Percentiles rank a stretch among this genome's conserved stretches.
phyloP scores from a whole-genome alignment of 2,888 invertebrate genomes.

The Melanotus villosus region DNA sequence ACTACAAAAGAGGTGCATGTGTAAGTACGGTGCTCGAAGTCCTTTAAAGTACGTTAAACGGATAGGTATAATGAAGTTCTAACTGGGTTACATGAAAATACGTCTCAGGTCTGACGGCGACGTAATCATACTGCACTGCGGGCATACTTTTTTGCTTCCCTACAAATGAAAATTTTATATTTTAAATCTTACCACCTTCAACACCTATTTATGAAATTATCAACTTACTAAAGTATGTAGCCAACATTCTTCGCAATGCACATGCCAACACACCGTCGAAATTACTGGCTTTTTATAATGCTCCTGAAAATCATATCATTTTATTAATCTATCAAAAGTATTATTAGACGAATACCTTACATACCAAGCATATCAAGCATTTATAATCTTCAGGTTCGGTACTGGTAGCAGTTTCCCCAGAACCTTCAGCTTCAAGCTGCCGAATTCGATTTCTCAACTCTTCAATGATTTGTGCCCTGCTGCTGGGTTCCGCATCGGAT shows the following conservation, averaged over 20 bases:
- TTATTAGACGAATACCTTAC: conserved; percentile 49
- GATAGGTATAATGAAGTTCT: conserved; percentile 45
- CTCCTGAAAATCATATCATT: conserved; percentile 68
- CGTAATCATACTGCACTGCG: conserved; percentile 95
- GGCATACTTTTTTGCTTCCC: conserved; percentile 93
- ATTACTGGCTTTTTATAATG: conserved; percentile 76
- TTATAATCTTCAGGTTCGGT: conserved; percentile 73
- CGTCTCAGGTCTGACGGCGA: conserved; percentile 88
- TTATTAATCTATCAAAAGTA: background rate
- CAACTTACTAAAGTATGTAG: conserved; percentile 73
- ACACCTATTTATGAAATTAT: background rate
- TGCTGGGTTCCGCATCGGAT: conserved; percentile 68
- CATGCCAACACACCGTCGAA: conserved; percentile 80
- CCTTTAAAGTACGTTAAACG: conserved; percentile 48
- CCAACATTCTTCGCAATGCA: conserved; percentile 81
- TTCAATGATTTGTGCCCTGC: conserved; percentile 70
- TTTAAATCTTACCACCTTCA: background rate
- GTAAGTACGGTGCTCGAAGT: conserved; percentile 53
- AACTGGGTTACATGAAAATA: conserved; percentile 83
- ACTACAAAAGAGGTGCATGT: conserved; percentile 44
- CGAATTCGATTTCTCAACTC: conserved; percentile 73
- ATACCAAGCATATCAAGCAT: conserved; percentile 84
- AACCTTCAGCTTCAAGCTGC: conserved; percentile 71
- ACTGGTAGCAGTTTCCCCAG: conserved; percentile 59
- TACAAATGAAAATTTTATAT: conserved; percentile 59